Conservation (phyloP, 2,888 invertebrate genomes). For the Nasonovia ribisnigri region DNA sequence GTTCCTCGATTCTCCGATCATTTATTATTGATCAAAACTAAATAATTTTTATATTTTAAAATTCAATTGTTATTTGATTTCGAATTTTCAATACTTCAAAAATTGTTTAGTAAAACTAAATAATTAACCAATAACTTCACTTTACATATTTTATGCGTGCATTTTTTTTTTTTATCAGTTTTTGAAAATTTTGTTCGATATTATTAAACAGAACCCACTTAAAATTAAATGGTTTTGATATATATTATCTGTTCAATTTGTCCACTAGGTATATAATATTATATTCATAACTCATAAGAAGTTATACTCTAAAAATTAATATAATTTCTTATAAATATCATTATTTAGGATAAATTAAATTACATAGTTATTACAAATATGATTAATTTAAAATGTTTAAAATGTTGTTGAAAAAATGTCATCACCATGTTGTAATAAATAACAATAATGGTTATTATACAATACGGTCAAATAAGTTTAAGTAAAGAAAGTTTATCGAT, state of each 20-base stretch:
- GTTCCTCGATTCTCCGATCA: neutral
- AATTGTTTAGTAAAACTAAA: neutral
- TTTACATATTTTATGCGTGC: too few relatives aligned
- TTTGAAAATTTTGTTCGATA: neutral
- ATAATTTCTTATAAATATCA: neutral
- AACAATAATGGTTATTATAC: neutral
- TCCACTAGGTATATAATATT: neutral
- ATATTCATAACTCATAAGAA: neutral
- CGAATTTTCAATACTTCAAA: neutral
- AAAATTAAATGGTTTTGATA: neutral
- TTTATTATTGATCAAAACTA: neutral
- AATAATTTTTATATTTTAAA: neutral
- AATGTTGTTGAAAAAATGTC: neutral
- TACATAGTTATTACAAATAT: neutral
- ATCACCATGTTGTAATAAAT: conserved; percentile 16
- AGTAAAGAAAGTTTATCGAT: neutral
- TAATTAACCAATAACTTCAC: neutral
- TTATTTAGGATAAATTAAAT: neutral
- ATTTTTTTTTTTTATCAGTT: neutral
- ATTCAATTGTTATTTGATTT: neutral
- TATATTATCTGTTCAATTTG: neutral
- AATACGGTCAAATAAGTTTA: neutral
- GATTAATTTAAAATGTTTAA: neutral
- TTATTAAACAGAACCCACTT: neutral
- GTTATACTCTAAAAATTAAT: neutral